These are phyloP conservation scores for Tetramorium bicarinatum DNA, from an alignment of 2,888 invertebrate species.

Conservation along the genomic window DNA sequence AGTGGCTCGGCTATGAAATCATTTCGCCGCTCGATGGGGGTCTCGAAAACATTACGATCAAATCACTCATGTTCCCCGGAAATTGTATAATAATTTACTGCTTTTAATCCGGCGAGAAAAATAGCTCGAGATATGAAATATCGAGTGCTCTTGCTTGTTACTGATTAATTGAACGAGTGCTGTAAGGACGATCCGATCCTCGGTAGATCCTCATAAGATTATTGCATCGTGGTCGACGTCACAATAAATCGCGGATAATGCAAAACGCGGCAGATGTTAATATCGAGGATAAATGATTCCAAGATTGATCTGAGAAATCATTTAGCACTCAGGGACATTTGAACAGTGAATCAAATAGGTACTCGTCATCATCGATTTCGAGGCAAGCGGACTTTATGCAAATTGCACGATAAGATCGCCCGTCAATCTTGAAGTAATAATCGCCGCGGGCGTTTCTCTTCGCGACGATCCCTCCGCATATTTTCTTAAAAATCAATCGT, in stretches of 20 bases:
- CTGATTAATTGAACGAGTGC: constrained; percentile 5
- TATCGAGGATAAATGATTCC: constrained; percentile 43
- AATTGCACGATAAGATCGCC: constrained; percentile 48
- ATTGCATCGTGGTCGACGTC: not conserved
- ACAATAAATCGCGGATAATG: constrained; percentile 39
- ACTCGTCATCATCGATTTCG: constrained; percentile 61
- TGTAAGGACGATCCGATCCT: constrained; percentile 5
- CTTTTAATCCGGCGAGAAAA: not conserved
- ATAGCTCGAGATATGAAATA: not conserved
- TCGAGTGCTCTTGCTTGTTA: not conserved
- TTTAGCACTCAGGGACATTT: constrained; percentile 50
- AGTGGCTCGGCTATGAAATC: constrained; percentile 48
- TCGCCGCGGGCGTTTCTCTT: constrained; percentile 43
- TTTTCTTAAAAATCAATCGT: constrained; percentile 8
- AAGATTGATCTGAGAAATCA: constrained; percentile 49
- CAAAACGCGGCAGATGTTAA: constrained; percentile 12
- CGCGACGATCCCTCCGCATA: not conserved
- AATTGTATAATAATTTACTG: constrained; percentile 15
- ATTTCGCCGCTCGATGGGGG: constrained; percentile 23
- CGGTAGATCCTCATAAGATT: constrained; percentile 27
- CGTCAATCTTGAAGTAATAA: constrained; percentile 44
- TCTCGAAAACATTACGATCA: constrained; percentile 27
- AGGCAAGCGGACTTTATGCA: constrained; percentile 49
- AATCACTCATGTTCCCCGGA: not conserved
- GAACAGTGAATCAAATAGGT: constrained; percentile 21